These are phyloP conservation scores for Platynereis dumerilii DNA, from an alignment of 2,888 invertebrate species.

Conservation along the genomic window DNA sequence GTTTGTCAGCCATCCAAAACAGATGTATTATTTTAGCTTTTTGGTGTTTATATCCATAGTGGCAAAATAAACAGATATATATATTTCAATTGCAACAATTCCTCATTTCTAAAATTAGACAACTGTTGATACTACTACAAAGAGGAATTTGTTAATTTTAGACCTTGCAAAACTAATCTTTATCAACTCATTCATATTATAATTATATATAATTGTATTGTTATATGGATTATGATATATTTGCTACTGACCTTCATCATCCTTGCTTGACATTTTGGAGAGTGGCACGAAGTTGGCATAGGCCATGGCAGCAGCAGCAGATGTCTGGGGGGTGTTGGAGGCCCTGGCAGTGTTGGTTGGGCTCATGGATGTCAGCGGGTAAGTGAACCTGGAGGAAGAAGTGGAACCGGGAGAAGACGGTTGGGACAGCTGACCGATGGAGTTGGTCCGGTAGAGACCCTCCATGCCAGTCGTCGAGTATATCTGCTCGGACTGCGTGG, in stretches of 20 bases:
- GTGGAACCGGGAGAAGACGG: constrained; percentile 53
- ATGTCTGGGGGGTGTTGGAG: neutral
- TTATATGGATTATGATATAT: too few relatives aligned
- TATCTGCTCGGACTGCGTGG: constrained; percentile 92
- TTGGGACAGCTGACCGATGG: constrained; percentile 49
- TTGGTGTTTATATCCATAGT: too few relatives aligned
- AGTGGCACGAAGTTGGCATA: constrained; percentile 28
- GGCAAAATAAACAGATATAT: too few relatives aligned
- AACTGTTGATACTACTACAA: too few relatives aligned
- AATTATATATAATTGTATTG: too few relatives aligned
- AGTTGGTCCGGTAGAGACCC: constrained; percentile 41
- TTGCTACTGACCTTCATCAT: constrained; percentile 5
- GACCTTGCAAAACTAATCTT: too few relatives aligned
- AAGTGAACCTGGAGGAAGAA: constrained; percentile 53
- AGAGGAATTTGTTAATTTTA: too few relatives aligned
- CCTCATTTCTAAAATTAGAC: too few relatives aligned
- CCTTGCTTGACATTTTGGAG: constrained; percentile 32
- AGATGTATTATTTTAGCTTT: too few relatives aligned
- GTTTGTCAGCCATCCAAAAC: too few relatives aligned
- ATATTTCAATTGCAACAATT: too few relatives aligned
- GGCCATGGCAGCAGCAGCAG: constrained; percentile 11
- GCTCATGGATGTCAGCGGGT: constrained; percentile 48
- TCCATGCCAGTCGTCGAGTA: constrained; percentile 65
- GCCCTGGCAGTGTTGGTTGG: constrained; percentile 18
- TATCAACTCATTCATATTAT: too few relatives aligned